Evolutionary conservation across 2,113 vertebrate genomes (phyloP), one percentile per base, ranked within the genome.

Genomic region (Leptobrachium ailaonicum): DNA sequence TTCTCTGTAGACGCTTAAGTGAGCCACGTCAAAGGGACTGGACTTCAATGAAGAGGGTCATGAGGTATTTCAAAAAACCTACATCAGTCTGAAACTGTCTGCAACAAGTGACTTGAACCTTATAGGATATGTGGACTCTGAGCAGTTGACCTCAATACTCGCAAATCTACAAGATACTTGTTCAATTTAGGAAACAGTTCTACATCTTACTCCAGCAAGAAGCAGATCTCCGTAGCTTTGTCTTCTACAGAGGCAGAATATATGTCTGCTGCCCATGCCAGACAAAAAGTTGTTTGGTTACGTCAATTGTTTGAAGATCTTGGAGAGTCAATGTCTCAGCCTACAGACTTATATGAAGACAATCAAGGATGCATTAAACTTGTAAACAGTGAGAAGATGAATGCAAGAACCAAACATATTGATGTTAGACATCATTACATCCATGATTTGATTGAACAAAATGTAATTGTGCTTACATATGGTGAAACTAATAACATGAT

Each of bases 11-110:
- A 42, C 66, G 43, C 10, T 2, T 68, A 12, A 68, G 66, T 41
- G 42, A 43, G 10, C 32, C 32, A 2, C 12, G 10, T 32, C 64
- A 66, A 66, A 9, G 32, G 12, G 32, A 43, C 41, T 68, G 66
- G 41, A 68, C 32, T 41, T 10, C 64, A 41, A 40, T 66, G 6
- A 66, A 41, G 64, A 66, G 40, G 11, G 64, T 66, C 40, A 32
- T 4, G 8, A 11, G 13, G 42, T 41, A 42, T 68, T 42, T 42
- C 13, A 68, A 10, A 68, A 5, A 50, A 50, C 1, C 8, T 4
- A 50, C 47, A 50, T 1, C 12, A 73, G 12, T 73, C 13, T 73
- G n/a, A 73, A 73, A 73, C 43, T 73, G 45, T 73, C 45, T 14
- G 13, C 71, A 73, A 73, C 2, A 8, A 6, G 66, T 58, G 56